A percentile compares a stretch with the other conserved stretches of the same genome.
Conservation (phyloP, 2,113 vertebrate genomes). For the Psittacara wagleri region DNA sequence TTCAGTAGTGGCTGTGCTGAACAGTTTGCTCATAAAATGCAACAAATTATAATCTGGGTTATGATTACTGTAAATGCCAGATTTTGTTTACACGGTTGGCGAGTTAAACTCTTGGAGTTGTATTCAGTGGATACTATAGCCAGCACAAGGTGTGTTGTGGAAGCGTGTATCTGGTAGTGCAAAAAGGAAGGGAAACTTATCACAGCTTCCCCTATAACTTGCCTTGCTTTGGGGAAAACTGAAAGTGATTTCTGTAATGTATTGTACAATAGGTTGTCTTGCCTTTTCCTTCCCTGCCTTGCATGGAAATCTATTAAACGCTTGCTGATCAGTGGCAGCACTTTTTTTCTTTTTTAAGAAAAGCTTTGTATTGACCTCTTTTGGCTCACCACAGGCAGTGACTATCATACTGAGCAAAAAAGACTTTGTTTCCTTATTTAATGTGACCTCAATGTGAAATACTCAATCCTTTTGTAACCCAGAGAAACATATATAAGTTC, state of each 20-base stretch:
- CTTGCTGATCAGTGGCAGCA: not conserved
- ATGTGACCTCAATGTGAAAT: not conserved
- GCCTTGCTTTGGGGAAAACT: not conserved
- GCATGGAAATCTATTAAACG: not conserved
- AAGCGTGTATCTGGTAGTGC: not conserved
- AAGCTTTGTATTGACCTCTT: not conserved
- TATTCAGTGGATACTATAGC: not conserved
- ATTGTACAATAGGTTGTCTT: not conserved
- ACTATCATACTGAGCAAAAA: not conserved
- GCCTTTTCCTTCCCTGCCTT: not conserved
- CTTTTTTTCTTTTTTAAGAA: not conserved
- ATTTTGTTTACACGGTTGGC: not conserved
- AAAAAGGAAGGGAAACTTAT: not conserved
- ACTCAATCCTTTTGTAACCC: not conserved
- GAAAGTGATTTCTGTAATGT: not conserved
- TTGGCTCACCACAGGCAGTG: not conserved
- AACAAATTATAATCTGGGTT: not conserved
- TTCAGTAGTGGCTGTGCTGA: not conserved
- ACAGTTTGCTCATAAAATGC: not conserved
- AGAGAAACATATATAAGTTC: not conserved
- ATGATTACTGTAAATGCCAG: not conserved
- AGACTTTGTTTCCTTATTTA: not conserved
- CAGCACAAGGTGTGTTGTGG: not conserved
- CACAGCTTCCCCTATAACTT: not conserved
- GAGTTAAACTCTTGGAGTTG: not conserved